Evolutionary conservation across 2,113 vertebrate species (phyloP).

Genomic region (Benthochromis sp.): DNA sequence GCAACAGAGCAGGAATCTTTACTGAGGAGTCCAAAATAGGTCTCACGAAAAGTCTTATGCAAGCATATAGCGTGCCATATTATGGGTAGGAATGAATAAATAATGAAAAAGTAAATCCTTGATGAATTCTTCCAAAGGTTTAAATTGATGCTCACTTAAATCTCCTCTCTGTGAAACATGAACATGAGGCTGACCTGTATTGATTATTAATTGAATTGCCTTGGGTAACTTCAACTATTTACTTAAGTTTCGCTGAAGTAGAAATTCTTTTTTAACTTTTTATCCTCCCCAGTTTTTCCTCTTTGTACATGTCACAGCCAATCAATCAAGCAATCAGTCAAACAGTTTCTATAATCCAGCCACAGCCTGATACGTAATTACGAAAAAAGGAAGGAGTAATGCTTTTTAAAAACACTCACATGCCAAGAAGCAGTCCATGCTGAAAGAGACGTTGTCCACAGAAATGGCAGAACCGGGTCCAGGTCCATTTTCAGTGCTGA

Average conservation of each 20-base stretch:
- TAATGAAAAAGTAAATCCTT: neutral
- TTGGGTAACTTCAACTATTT: neutral
- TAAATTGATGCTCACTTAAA: neutral
- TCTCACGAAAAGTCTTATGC: neutral
- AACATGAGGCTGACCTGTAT: neutral
- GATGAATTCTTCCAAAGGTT: neutral
- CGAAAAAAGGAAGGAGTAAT: neutral
- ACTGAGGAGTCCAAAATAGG: neutral
- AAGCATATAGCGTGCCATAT: neutral
- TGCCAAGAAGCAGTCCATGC: slow-evolving; percentile 93
- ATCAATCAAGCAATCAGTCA: neutral
- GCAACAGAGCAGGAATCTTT: neutral
- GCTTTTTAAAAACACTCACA: slow-evolving; percentile 76
- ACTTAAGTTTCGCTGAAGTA: neutral
- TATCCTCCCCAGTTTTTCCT: neutral
- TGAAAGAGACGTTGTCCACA: slow-evolving; percentile 92
- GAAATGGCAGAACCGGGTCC: slow-evolving; percentile 79
- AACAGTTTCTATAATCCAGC: neutral
- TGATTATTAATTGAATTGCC: neutral
- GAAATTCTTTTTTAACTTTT: neutral
- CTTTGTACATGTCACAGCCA: neutral
- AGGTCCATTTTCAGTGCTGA: slow-evolving; percentile 78
- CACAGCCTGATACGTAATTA: neutral
- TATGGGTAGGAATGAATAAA: neutral
- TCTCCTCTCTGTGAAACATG: neutral